Conservation (phyloP, 2,888 invertebrate genomes). For the Cryptus viduatorius region DNA sequence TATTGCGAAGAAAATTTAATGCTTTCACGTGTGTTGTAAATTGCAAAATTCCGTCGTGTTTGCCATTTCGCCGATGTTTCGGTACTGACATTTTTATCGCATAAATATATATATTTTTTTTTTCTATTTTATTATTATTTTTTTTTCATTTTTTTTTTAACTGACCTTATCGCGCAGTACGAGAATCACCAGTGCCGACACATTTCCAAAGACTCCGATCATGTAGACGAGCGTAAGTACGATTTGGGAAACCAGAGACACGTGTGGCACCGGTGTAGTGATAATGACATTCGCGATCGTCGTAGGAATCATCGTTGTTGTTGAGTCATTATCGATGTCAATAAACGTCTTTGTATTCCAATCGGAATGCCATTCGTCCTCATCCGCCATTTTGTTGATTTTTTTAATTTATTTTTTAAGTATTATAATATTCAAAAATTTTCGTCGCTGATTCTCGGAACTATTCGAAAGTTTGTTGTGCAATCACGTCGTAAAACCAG, state of each 20-base stretch:
- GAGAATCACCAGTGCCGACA: conserved; percentile 91
- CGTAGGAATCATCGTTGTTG: conserved; percentile 61
- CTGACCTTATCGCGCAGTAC: conserved; percentile 88
- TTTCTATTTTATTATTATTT: background rate
- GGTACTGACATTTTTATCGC: background rate
- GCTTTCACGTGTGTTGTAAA: conserved; percentile 21
- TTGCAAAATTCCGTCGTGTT: conserved; percentile 13
- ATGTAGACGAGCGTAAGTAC: conserved; percentile 87
- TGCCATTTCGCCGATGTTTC: background rate
- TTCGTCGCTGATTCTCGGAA: background rate
- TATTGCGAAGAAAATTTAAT: conserved; percentile 19
- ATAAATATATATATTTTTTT: background rate
- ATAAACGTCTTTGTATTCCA: conserved; percentile 71
- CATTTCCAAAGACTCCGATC: conserved; percentile 91
- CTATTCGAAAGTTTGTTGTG: background rate
- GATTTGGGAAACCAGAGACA: conserved; percentile 78
- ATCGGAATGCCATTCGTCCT: conserved; percentile 43
- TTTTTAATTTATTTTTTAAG: conserved; percentile 2
- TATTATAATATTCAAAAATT: background rate
- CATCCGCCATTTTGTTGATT: conserved; percentile 62
- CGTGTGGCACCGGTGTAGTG: conserved; percentile 72
- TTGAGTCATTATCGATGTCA: conserved; percentile 60
- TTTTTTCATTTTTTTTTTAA: background rate
- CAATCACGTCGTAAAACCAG: background rate
- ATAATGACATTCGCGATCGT: conserved; percentile 40